Percentiles rank a stretch among this genome's conserved stretches.
Conservation (phyloP, 2,113 vertebrate genomes). For the Cebus imitator region DNA sequence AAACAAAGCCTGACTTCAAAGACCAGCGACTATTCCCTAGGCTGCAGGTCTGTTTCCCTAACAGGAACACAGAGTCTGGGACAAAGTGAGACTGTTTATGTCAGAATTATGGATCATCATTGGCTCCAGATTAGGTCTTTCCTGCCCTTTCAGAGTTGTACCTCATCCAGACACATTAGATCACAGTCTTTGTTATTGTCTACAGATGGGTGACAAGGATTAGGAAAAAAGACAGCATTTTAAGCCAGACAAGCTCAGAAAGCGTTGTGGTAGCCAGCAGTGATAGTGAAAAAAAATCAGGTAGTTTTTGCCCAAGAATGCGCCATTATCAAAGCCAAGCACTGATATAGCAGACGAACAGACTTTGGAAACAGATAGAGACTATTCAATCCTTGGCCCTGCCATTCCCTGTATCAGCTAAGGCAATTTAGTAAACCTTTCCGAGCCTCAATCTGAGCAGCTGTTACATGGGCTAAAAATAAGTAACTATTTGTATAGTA, state of each 20-base stretch:
- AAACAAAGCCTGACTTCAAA: conserved; percentile 11
- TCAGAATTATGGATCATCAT: background rate
- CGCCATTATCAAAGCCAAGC: background rate
- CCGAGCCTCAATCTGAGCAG: background rate
- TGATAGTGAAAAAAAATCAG: background rate
- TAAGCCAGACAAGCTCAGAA: background rate
- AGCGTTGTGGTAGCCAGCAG: background rate
- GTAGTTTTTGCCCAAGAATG: background rate
- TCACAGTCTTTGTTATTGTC: background rate
- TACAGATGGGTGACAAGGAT: background rate
- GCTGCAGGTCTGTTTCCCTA: background rate
- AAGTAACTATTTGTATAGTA: background rate
- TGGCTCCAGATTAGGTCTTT: background rate
- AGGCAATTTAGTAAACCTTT: background rate
- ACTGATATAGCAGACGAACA: background rate
- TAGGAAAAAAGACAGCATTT: background rate
- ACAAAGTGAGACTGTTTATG: conserved; percentile 22
- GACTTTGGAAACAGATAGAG: background rate
- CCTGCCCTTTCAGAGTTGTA: conserved; percentile 24
- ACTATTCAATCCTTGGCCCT: background rate
- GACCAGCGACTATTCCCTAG: background rate
- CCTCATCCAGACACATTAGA: conserved; percentile 3
- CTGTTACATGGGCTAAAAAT: background rate
- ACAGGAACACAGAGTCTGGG: conserved; percentile 7
- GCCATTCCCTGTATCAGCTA: background rate